A percentile compares a stretch with the other conserved stretches of the same genome.
Conservation (phyloP, 2,888 invertebrate species). For the Tachina lurida region DNA sequence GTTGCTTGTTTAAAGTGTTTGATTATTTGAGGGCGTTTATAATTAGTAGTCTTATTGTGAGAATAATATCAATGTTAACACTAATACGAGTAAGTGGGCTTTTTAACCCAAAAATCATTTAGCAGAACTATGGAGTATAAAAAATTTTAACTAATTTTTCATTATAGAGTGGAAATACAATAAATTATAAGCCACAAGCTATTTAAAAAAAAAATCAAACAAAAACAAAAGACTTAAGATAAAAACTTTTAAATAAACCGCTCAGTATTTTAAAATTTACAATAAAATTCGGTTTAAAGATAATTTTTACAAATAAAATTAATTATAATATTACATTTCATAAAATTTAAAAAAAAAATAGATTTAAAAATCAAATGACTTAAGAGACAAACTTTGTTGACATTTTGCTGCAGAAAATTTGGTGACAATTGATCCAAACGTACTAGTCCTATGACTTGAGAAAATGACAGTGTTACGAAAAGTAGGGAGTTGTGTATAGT, state of each 20-base stretch:
- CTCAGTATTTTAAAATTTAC: neutral
- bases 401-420: no score
- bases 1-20: constrained; percentile 36
- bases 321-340: neutral
- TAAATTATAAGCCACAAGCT: no score
- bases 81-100: constrained; percentile 9
- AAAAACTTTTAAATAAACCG: neutral
- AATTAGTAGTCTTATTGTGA: constrained; percentile 49
- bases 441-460: no score
- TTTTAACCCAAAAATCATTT: neutral
- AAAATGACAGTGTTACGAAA: no score
- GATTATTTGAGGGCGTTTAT: constrained; percentile 54
- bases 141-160: neutral
- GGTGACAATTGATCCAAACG: no score
- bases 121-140: neutral
- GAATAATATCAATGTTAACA: constrained; percentile 17
- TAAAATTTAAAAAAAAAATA: neutral
- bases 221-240: no score
- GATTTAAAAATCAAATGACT: neutral
- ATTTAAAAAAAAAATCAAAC: no score
- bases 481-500: no score
- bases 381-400: neutral
- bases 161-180: neutral
- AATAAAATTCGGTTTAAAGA: neutral
- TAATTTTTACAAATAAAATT: neutral